Evolutionary conservation across 2,888 invertebrate genomes (phyloP), one percentile per base, ranked within the genome.

Genomic region (Ochlodes sylvanus): DNA sequence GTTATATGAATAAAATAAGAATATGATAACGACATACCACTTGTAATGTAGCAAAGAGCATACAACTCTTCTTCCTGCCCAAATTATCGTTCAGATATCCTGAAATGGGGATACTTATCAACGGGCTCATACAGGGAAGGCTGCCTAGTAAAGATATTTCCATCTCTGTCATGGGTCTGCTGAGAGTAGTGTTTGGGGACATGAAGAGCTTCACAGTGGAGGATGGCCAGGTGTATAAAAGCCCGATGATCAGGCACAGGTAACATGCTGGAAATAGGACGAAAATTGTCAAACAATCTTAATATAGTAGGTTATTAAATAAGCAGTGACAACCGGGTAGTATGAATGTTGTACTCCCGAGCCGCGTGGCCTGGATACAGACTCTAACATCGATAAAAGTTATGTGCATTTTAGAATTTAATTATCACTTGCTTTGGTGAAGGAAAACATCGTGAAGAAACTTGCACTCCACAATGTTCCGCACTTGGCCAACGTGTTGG

Each of bases 191-290:
- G 72, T 80, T 78, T 10, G 70, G 64, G 0, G 84, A 82, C 34
- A 76, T 76, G 75, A 90, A 90, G 12, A 87, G 77, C 0, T 79
- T 77, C 0, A 87, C 72, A 0, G 85, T 87, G 0, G 87, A 85
- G 0, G 89, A 89, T 0, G 90, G 90, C 89, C 89, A 90, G 0
- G 86, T 78, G 69, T 79, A 83, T 68, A 85, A 79, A 1, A 89
- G 61, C 0, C 88, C 86, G 71, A 87, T 77, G 15, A 80, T 83
- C 19, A 82, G 47, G 64, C 85, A 82, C 17, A 84, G 78, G 69
- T 76, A 83, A 71, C 86, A 82, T 60, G 86, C 90, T 90, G 78
- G 9, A 82, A 82, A 42, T 70, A 61, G n/a, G 9, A 0, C 2
- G 15, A 2, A 47, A 44, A 47, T 47, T 17, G 12, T 47, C 7